Evolutionary conservation across 2,888 invertebrate genomes (phyloP).

Genomic region (Erannis defoliaria): DNA sequence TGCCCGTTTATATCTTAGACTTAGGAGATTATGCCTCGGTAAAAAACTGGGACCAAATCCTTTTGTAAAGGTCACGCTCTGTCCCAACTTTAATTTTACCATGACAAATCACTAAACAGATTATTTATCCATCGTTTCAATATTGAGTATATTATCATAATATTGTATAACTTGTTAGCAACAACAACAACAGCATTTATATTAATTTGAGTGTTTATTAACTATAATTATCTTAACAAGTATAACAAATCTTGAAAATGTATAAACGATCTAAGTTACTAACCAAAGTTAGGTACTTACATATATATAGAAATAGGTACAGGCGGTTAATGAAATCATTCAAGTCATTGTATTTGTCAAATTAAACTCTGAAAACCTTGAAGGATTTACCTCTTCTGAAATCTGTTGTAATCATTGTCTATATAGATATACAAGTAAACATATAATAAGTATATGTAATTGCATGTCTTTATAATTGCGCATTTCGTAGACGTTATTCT

Average conservation of each 20-base stretch:
- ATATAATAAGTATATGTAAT: constrained; percentile 46
- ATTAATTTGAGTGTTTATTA: constrained; percentile 75
- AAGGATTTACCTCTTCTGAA: too few relatives aligned
- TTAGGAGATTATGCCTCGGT: constrained; percentile 62
- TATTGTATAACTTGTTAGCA: constrained; percentile 83
- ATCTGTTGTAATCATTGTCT: not conserved
- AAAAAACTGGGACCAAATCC: constrained; percentile 50
- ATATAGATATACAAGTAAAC: constrained; percentile 11
- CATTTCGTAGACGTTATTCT: constrained; percentile 65
- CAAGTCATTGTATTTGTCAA: constrained; percentile 24
- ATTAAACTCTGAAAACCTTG: not conserved
- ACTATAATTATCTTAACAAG: constrained; percentile 65
- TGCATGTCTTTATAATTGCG: constrained; percentile 56
- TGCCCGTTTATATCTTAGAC: constrained; percentile 56
- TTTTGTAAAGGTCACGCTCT: constrained; percentile 42
- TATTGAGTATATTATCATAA: constrained; percentile 64
- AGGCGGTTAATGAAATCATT: constrained; percentile 26
- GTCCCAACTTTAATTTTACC: constrained; percentile 53
- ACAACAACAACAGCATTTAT: constrained; percentile 86
- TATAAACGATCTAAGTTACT: constrained; percentile 40
- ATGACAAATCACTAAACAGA: constrained; percentile 55
- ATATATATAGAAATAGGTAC: constrained; percentile 5
- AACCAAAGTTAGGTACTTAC: constrained; percentile 29
- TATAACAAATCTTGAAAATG: constrained; percentile 67
- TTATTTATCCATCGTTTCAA: constrained; percentile 66